Base-by-base conservation (phyloP, 2,888 invertebrate species). In the Ophion slaviceki region DNA sequence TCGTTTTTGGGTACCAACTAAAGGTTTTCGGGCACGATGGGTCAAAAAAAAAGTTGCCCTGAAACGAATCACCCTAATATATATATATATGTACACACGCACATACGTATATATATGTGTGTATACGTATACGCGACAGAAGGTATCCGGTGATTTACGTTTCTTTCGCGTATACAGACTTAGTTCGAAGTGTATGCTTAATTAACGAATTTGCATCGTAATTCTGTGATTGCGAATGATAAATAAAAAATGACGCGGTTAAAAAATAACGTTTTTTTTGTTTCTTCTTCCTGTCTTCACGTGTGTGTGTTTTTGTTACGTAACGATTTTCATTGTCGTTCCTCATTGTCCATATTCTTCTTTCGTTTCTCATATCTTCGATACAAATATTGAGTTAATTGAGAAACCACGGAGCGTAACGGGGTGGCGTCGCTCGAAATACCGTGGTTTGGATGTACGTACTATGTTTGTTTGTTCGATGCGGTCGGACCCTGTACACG, bases 41-140 rank as follows among this genome's bases (percentile, higher is more conserved):
- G n/a, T n/a, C n/a, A n/a, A n/a, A n/a, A n/a, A n/a, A n/a, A n/a
- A n/a, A n/a, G n/a, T n/a, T n/a, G n/a, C n/a, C n/a, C n/a, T n/a
- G n/a, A n/a, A n/a, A n/a, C n/a, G n/a, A n/a, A n/a, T n/a, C n/a
- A n/a, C n/a, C n/a, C n/a, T n/a, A n/a, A n/a, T n/a, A n/a, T n/a
- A n/a, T n/a, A n/a, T n/a, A n/a, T n/a, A n/a, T n/a, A n/a, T n/a
- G n/a, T n/a, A n/a, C n/a, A n/a, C n/a, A n/a, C n/a, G n/a, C 24
- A 88, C 87, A 88, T 90, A 90, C 87, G 83, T 87, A 88, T 87
- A 87, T 57, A 1, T 36, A 10, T 36, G 17, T 45, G 28, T 64
- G 32, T 66, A 32, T 36, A 74, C 72, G 80, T 89, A 88, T 85
- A 86, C 89, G 88, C 89, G 89, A 86, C 86, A 89, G 86, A 87